A percentile compares a stretch with the other conserved stretches of the same genome.
These are phyloP conservation scores for Synergus laeviventris DNA, from an alignment of 2,888 invertebrate genomes.

Conservation along the genomic window DNA sequence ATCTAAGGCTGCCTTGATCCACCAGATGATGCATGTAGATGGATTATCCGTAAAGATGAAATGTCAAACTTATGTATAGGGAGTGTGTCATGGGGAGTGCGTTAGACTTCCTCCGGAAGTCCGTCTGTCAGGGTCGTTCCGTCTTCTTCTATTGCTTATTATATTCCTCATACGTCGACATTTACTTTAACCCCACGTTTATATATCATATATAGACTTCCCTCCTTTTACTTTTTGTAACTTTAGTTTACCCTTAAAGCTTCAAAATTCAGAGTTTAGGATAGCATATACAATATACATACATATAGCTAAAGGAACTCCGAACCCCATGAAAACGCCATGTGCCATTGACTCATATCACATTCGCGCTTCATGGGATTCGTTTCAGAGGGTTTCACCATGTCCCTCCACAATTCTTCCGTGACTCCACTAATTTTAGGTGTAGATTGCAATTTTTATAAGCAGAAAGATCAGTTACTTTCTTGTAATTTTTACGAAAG, in stretches of 20 bases:
- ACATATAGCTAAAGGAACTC: neutral
- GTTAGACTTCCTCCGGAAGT: slow-evolving; percentile 37
- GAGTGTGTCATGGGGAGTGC: slow-evolving; percentile 30
- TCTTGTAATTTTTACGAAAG: neutral
- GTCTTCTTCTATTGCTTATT: slow-evolving; percentile 10
- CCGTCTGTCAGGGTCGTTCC: slow-evolving; percentile 24
- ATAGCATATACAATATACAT: neutral
- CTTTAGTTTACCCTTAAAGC: neutral
- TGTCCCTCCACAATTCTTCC: neutral
- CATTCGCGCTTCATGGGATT: neutral
- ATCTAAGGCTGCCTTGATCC: neutral
- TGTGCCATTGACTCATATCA: slow-evolving; percentile 5
- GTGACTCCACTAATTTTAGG: neutral
- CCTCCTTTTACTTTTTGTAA: neutral
- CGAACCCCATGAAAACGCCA: neutral
- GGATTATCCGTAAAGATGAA: slow-evolving; percentile 17
- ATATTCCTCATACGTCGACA: neutral
- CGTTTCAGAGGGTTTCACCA: neutral
- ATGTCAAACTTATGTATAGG: slow-evolving; percentile 29
- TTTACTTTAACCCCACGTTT: neutral
- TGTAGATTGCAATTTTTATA: neutral
- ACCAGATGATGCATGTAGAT: neutral
- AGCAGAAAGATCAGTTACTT: neutral
- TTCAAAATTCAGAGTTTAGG: neutral
- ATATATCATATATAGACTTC: neutral